phyloP scores from a whole-genome alignment of 2,888 invertebrate genomes.

The Trissoscelio sp. region DNA sequence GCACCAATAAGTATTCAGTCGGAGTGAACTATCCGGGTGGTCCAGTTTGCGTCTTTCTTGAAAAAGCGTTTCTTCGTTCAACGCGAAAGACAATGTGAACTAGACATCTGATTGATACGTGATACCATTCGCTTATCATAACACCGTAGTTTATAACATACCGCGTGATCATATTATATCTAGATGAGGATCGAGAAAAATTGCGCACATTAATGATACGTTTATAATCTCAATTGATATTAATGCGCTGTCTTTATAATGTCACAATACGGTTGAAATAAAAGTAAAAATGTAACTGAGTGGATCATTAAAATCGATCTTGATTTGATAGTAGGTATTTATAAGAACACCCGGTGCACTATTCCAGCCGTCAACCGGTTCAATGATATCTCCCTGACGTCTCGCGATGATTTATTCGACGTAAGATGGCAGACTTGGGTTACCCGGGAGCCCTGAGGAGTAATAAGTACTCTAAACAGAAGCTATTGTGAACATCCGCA shows the following conservation, averaged over 20 bases:
- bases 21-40: conserved; percentile 80
- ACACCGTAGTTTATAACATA: conserved; percentile 72
- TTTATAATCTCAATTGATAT: conserved; percentile 45
- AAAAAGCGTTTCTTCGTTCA: conserved; percentile 78
- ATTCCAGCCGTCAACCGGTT: conserved; percentile 79
- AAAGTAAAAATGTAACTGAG: conserved; percentile 41
- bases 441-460: conserved; percentile 73
- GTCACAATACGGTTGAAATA: conserved; percentile 21
- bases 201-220: conserved; percentile 26
- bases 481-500: conserved; percentile 82
- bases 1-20: conserved; percentile 80
- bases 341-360: conserved; percentile 76
- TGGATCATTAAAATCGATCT: conserved; percentile 57
- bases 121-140: conserved; percentile 79
- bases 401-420: conserved; percentile 83
- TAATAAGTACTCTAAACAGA: conserved; percentile 82
- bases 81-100: conserved; percentile 80
- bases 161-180: conserved; percentile 70
- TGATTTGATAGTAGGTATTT: conserved; percentile 62
- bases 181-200: conserved; percentile 30
- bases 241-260: conserved; percentile 32
- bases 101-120: conserved; percentile 81
- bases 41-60: conserved; percentile 73
- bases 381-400: conserved; percentile 82
- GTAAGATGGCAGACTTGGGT: conserved; percentile 81